Evolutionary conservation across 2,113 vertebrate species (phyloP), one percentile per base, ranked within the genome.

Genomic region (Coregonus clupeaformis): DNA sequence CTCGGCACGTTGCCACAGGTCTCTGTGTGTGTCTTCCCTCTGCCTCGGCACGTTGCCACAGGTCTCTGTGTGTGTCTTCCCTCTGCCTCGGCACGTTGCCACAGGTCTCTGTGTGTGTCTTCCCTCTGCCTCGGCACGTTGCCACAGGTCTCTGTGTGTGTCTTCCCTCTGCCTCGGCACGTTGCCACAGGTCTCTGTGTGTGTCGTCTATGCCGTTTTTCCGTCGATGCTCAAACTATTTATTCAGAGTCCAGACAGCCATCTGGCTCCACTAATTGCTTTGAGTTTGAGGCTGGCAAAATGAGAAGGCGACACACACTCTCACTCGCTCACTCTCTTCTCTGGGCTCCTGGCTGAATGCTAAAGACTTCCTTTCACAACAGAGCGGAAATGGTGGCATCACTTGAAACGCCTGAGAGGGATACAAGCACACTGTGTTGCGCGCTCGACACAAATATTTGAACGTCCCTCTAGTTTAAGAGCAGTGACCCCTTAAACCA

Each of bases 231-330:
- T 79, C 80, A 83, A 52, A 87, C 85, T 86, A 87, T 90, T 89
- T 90, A 86, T 85, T 86, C 84, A 0, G 77, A 80, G 88, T 89
- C 88, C 91, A 90, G 80, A 87, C 89, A 86, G 88, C 92, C 92
- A 92, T 92, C 92, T 93, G 92, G 88, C 86, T 81, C 64, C 81
- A 88, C 89, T 92, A 92, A 93, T 93, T 92, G 92, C 90, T 92
- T 91, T 89, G 91, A 90, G 91, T 92, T 85, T 82, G 84, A 90
- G 80, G 85, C 88, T 88, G 85, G 86, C 71, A 25, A 25, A 71
- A 86, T 81, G 87, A 80, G 62, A 66, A 82, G 74, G 77, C 81
- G 45, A 73, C 72, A 79, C n/a, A n/a, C n/a, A n/a, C n/a, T n/a
- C 36, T 75, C 49, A 77, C 57, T 45, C 29, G 18, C 55, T 24